phyloP scores from a whole-genome alignment of 1,140 invertebrate genomes.

The Vanessa atalanta region DNA sequence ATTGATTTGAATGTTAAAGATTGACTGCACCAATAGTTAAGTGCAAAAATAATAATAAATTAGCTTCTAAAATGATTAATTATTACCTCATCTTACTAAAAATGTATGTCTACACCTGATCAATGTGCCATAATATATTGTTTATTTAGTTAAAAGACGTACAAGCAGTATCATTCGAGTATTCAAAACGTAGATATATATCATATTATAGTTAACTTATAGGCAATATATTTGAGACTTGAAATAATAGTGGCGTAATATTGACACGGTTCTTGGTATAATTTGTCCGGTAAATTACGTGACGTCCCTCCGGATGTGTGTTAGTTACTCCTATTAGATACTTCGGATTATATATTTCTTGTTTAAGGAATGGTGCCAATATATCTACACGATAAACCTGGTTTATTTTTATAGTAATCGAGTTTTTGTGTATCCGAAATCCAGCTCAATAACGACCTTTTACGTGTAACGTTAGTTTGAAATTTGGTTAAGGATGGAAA shows the following conservation, averaged over 20 bases:
- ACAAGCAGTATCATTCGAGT: too few relatives aligned
- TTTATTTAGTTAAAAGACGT: too few relatives aligned
- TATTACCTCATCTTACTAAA: too few relatives aligned
- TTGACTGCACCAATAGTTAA: too few relatives aligned
- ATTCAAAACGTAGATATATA: too few relatives aligned
- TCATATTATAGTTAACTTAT: background rate
- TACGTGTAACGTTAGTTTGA: background rate
- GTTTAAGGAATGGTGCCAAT: slow-evolving; percentile 31
- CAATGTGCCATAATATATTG: too few relatives aligned
- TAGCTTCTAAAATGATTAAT: too few relatives aligned
- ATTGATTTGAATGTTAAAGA: too few relatives aligned
- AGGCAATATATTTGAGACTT: background rate
- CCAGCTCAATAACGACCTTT: background rate
- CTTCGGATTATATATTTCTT: slow-evolving; percentile 54
- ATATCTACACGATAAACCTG: slow-evolving; percentile 22
- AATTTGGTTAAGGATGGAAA: background rate
- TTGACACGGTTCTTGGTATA: background rate
- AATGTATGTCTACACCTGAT: too few relatives aligned
- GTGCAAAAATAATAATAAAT: too few relatives aligned
- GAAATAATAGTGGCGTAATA: slow-evolving; percentile 4
- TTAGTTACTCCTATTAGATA: slow-evolving; percentile 47
- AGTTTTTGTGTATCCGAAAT: slow-evolving; percentile 1
- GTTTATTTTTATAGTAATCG: slow-evolving; percentile 2
- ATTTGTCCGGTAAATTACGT: slow-evolving; percentile 37
- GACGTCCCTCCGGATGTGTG: slow-evolving; percentile 37